Conservation (phyloP, 1,140 invertebrate genomes). For the Cydia splendana region DNA sequence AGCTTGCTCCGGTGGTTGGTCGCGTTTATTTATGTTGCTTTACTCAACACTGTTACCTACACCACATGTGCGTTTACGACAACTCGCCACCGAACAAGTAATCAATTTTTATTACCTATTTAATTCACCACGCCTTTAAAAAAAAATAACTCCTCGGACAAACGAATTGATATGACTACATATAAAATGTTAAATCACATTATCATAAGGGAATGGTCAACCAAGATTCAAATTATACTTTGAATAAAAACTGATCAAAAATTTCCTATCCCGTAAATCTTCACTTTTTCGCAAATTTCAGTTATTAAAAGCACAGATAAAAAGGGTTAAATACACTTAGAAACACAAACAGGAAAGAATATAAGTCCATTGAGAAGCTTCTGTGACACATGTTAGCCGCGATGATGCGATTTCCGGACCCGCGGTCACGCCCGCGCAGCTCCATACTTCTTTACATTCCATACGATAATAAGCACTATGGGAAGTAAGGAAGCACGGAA, state of each 20-base stretch:
- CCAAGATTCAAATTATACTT: background rate
- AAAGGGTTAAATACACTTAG: constrained; percentile 1
- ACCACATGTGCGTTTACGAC: constrained; percentile 76
- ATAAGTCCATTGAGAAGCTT: constrained; percentile 38
- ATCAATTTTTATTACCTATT: constrained; percentile 9
- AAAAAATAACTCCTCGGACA: background rate
- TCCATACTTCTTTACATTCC: constrained; percentile 99
- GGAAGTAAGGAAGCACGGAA: constrained; percentile 98
- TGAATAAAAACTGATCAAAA: background rate
- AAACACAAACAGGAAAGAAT: constrained; percentile 18
- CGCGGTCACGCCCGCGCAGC: constrained; percentile 79
- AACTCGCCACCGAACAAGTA: constrained; percentile 65
- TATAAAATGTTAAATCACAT: background rate
- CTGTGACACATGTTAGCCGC: constrained; percentile 46
- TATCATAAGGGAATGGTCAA: background rate
- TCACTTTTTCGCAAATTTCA: constrained; percentile 13
- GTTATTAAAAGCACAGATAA: constrained; percentile 1
- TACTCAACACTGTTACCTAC: constrained; percentile 73
- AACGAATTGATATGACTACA: background rate
- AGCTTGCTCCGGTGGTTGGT: constrained; percentile 44
- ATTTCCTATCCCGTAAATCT: background rate
- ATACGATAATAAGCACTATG: constrained; percentile 92
- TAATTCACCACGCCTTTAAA: background rate
- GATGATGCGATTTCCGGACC: constrained; percentile 47
- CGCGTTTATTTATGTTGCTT: constrained; percentile 76